These are phyloP conservation scores for Syrrhaptes paradoxus DNA, from an alignment of 2,113 vertebrate species.

Conservation along the genomic window DNA sequence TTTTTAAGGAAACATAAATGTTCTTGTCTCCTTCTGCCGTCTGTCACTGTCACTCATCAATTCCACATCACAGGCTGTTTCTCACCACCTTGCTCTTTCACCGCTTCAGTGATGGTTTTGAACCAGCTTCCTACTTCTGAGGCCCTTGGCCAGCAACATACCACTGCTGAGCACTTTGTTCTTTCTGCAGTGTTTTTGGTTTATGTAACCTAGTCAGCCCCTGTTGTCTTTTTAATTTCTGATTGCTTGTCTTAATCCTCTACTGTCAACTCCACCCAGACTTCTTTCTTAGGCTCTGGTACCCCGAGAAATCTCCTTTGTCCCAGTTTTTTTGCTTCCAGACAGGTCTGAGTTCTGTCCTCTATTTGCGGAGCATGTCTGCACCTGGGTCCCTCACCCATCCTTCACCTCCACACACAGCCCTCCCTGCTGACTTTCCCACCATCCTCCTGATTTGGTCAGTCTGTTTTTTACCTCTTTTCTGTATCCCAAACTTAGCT, in stretches of 20 bases:
- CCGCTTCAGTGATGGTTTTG: background rate
- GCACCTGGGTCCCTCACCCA: background rate
- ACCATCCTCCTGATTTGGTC: background rate
- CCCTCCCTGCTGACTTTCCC: background rate
- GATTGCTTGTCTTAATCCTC: background rate
- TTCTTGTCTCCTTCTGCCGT: background rate
- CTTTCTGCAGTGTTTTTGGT: background rate
- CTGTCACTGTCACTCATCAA: background rate
- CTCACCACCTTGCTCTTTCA: background rate
- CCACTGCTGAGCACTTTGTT: background rate
- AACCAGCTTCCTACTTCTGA: background rate
- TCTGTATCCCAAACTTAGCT: background rate
- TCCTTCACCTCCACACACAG: background rate
- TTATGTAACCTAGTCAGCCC: background rate
- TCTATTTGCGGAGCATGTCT: background rate
- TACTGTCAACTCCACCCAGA: background rate
- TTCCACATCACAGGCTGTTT: background rate
- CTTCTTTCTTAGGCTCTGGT: background rate
- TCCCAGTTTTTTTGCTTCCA: background rate
- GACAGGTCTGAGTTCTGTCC: background rate
- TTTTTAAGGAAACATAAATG: background rate
- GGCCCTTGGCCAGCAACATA: background rate
- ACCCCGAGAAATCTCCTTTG: background rate
- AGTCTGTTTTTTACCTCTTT: background rate
- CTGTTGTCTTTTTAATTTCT: background rate